phyloP scores from a whole-genome alignment of 2,888 invertebrate genomes.

The Parnassius apollo region DNA sequence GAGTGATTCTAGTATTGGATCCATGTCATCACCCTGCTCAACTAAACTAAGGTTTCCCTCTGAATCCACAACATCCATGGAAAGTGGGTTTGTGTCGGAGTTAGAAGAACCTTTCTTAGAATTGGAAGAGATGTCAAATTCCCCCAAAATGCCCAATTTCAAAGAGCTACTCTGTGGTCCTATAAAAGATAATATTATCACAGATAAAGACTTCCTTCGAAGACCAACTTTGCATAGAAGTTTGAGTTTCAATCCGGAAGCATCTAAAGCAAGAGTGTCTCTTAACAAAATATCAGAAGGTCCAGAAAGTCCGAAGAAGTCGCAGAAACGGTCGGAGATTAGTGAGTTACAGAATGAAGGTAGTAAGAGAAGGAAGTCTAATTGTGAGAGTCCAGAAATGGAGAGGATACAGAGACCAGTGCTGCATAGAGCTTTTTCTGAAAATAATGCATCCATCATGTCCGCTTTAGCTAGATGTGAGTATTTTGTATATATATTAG shows the following conservation, averaged over 20 bases:
- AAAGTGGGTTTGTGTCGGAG: slow-evolving; percentile 73
- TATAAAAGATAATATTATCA: slow-evolving; percentile 54
- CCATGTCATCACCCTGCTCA: slow-evolving; percentile 52
- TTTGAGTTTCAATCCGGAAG: slow-evolving; percentile 59
- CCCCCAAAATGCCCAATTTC: slow-evolving; percentile 67
- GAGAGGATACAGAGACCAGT: slow-evolving; percentile 52
- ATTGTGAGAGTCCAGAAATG: slow-evolving; percentile 36
- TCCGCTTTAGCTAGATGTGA: slow-evolving; percentile 85
- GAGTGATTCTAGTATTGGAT: slow-evolving; percentile 60
- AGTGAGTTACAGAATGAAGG: slow-evolving; percentile 51
- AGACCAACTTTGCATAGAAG: slow-evolving; percentile 53
- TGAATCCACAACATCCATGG: slow-evolving; percentile 67
- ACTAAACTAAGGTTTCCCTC: slow-evolving; percentile 53
- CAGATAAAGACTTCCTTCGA: slow-evolving; percentile 43
- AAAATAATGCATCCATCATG: slow-evolving; percentile 89
- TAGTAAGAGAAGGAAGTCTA: slow-evolving; percentile 61
- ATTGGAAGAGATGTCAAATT: slow-evolving; percentile 60
- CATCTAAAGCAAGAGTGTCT: slow-evolving; percentile 46
- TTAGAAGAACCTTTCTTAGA: slow-evolving; percentile 68
- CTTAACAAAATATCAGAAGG: slow-evolving; percentile 58
- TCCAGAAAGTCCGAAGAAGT: slow-evolving; percentile 42
- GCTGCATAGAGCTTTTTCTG: slow-evolving; percentile 85
- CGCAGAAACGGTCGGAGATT: slow-evolving; percentile 84
- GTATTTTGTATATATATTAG: slow-evolving; percentile 38
- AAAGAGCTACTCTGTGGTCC: slow-evolving; percentile 60